These are phyloP conservation scores for Hirtodrosophila alboralis DNA, from an alignment of 2,888 invertebrate species.

Conservation along the genomic window DNA sequence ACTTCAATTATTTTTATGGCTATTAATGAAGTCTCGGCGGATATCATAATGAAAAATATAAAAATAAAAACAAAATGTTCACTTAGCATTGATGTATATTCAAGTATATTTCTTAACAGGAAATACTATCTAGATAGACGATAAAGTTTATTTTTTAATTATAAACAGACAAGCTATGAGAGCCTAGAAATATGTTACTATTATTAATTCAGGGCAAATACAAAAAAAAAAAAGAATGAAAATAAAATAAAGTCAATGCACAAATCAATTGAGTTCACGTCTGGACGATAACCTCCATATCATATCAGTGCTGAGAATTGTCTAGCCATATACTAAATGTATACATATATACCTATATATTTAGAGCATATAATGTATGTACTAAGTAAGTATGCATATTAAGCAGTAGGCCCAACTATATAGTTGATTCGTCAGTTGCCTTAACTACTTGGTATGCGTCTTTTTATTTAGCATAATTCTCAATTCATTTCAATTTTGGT, in stretches of 20 bases:
- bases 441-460: conserved; percentile 22
- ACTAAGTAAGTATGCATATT: conserved; percentile 18
- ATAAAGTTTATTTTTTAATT: conserved; percentile 41
- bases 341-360: neutral
- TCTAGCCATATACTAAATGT: conserved; percentile 15
- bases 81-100: conserved; percentile 3
- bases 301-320: conserved; percentile 54
- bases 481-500: conserved; percentile 34
- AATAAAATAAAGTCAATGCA: conserved; percentile 39
- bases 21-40: conserved; percentile 63
- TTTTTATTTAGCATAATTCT: conserved; percentile 56
- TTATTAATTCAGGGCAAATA: conserved; percentile 23
- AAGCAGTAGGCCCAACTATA: conserved; percentile 21
- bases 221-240: conserved; percentile 6
- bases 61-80: conserved; percentile 6
- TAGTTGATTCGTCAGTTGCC: conserved; percentile 11
- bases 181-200: conserved; percentile 15
- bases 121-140: conserved; percentile 34
- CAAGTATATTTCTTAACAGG: conserved; percentile 10
- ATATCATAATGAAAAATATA: too few species aligned
- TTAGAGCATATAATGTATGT: neutral
- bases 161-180: conserved; percentile 2
- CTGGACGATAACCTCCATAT: conserved; percentile 67
- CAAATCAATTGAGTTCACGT: conserved; percentile 66
- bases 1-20: conserved; percentile 48